Base-by-base conservation (phyloP, 2,797 vertebrate genomes). In the Vipera latastei region DNA sequence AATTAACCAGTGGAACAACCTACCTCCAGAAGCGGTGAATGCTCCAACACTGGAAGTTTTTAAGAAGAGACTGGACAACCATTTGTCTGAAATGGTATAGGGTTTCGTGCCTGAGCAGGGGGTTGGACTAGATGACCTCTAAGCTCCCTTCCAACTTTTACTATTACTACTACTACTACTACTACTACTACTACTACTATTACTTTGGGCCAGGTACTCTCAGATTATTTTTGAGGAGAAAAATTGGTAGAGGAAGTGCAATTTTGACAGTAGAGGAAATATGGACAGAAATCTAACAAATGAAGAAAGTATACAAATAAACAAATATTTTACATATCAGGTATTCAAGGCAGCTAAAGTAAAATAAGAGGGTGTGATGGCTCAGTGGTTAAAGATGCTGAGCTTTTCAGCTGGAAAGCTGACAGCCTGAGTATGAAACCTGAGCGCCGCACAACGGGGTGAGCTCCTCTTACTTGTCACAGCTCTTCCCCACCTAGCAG, bases 401-500 rank as follows among this genome's bases (percentile, higher is more conserved):
- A 69, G n/a, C 6, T 69, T 32, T 32, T 69, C 65, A 69, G 6
- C 65, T 32, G 14, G n/a, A 69, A 69, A 69, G n/a, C n/a, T 69
- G n/a, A 38, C 65, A 69, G 4, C 14, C 5, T 14, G 32, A 2
- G n/a, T 69, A 32, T 38, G n/a, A 69, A 6, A 69, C 65, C 14
- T 1, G 1, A 69, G 65, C 0, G 6, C 65, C 0, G n/a, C 1
- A 13, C 5, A 69, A 69, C 1, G n/a, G 13, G 51, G 51, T 53
- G 51, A 53, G 8, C 51, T 53, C 51, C 51, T 53, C 51, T 53
- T 53, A 53, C 9, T 9, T 53, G 9, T 53, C 51, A 53, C 51
- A 53, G 51, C 9, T 53, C 9, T 53, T 53, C 9, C 44, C 51
- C 8, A 53, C 51, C 51, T 53, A 53, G 51, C 51, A 53, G 51